Percentiles rank a stretch among this genome's conserved stretches.
Conservation (phyloP, 2,113 vertebrate genomes). For the Percina caprodes region DNA sequence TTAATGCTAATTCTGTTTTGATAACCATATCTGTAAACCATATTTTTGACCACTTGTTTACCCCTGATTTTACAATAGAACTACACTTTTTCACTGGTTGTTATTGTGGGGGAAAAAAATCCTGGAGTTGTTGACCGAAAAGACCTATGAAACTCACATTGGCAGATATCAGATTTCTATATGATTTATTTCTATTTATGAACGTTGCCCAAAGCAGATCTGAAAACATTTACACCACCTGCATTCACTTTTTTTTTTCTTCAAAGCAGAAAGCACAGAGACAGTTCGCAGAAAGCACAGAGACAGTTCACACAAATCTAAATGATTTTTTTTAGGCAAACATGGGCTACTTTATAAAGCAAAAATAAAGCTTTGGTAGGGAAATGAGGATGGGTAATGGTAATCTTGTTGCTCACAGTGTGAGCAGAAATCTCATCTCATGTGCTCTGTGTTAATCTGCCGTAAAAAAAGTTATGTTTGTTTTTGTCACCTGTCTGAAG, state of each 20-base stretch:
- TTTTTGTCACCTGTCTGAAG: neutral
- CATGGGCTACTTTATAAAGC: too few relatives aligned
- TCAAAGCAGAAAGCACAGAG: neutral
- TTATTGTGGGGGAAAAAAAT: neutral
- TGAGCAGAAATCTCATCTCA: neutral
- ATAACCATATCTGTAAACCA: neutral
- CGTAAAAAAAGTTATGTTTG: too few relatives aligned
- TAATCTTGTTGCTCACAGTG: too few relatives aligned
- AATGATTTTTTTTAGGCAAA: neutral
- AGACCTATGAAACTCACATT: neutral
- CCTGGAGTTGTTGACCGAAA: neutral
- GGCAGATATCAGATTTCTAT: neutral
- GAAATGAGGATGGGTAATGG: neutral
- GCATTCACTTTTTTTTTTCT: too few relatives aligned
- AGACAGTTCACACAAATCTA: too few relatives aligned
- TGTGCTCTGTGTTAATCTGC: neutral
- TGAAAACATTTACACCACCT: neutral
- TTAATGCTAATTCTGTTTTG: neutral
- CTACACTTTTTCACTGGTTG: neutral
- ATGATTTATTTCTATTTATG: neutral
- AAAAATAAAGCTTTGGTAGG: too few relatives aligned
- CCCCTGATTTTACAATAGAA: neutral
- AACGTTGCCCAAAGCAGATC: neutral
- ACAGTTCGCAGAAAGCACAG: neutral
- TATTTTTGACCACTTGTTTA: constrained; percentile 6